These are phyloP conservation scores for Mimumesa dahlbomi DNA, from an alignment of 2,888 invertebrate genomes.

Conservation along the genomic window DNA sequence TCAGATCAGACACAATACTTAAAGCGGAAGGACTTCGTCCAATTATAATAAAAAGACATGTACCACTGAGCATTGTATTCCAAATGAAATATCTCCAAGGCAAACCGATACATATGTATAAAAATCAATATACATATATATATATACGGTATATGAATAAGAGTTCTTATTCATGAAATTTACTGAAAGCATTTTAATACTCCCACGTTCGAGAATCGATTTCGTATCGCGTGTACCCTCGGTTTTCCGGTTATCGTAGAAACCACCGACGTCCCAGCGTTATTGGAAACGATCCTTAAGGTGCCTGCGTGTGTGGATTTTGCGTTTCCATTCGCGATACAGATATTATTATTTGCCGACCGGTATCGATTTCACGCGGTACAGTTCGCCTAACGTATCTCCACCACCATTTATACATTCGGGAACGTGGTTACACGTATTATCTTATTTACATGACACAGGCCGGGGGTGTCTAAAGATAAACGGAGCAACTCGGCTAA, in stretches of 20 bases:
- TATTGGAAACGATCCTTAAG: constrained; percentile 1
- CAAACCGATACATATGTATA: neutral
- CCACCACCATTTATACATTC: too few species aligned
- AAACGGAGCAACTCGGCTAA: constrained; percentile 21
- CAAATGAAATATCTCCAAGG: neutral
- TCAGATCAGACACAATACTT: too few species aligned
- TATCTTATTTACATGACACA: constrained; percentile 17
- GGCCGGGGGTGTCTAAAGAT: constrained; percentile 7
- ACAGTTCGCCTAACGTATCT: constrained; percentile 31
- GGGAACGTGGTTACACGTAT: neutral
- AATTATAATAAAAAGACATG: too few species aligned
- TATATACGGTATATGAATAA: too few species aligned
- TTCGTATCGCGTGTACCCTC: neutral
- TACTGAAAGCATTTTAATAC: neutral
- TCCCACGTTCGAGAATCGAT: neutral
- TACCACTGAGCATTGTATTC: too few species aligned
- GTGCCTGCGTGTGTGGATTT: constrained; percentile 14
- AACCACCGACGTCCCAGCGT: neutral
- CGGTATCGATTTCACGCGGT: constrained; percentile 21
- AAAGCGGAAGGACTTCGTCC: too few species aligned
- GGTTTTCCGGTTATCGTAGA: neutral
- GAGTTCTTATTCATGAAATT: neutral
- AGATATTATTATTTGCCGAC: constrained; percentile 14
- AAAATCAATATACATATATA: neutral
- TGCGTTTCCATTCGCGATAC: constrained; percentile 13